Evolutionary conservation across 64 coral and sea anemone species (phyloP).

Genomic region (Trachythela sp.): DNA sequence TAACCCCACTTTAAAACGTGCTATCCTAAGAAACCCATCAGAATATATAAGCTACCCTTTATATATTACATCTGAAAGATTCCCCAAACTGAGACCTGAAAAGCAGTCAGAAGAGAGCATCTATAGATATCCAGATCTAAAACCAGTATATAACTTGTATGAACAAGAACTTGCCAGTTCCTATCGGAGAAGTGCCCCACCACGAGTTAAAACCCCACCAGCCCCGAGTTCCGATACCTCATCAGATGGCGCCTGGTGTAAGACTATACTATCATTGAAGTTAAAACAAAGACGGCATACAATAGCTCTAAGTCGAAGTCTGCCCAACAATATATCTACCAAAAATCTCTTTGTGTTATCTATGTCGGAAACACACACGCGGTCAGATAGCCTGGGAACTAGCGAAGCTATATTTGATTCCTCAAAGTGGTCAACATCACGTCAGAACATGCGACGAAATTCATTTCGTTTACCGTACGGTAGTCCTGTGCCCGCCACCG

Average conservation of each 20-base stretch:
- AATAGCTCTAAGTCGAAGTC: not conserved
- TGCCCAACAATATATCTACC: not conserved
- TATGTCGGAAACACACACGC: too few species aligned
- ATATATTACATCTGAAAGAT: not conserved
- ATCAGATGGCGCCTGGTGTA: not conserved
- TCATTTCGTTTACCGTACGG: not conserved
- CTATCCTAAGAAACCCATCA: not conserved
- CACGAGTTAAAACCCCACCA: not conserved
- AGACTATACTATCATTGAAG: not conserved
- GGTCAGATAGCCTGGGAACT: too few species aligned
- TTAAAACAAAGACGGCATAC: not conserved
- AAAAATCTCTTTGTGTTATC: too few species aligned
- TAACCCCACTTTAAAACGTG: not conserved
- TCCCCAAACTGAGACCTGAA: not conserved
- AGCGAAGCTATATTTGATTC: not conserved
- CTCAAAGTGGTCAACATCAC: not conserved
- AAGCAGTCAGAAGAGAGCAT: not conserved
- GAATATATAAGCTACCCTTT: not conserved
- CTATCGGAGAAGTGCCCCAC: not conserved
- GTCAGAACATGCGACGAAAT: not conserved
- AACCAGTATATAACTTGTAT: not conserved
- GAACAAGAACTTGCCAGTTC: not conserved
- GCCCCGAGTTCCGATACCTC: not conserved
- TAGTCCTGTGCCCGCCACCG: not conserved
- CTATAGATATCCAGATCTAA: not conserved